Percentiles rank a stretch among this genome's conserved stretches.
phyloP scores from a whole-genome alignment of 2,797 vertebrate genomes.

The Podarcis lilfordi region DNA sequence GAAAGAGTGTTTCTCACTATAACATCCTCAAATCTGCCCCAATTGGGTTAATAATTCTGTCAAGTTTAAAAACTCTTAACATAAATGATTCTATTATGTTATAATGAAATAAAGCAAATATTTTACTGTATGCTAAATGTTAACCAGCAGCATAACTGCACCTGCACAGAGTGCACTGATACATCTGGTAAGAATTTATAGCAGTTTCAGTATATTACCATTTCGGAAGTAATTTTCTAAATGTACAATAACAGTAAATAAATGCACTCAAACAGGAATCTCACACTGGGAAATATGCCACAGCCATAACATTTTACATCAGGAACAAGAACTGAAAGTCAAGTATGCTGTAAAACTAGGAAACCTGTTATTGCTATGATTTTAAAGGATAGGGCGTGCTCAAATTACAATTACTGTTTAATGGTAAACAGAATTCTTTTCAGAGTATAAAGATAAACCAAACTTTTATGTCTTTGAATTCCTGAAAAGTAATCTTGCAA shows the following conservation, averaged over 20 bases:
- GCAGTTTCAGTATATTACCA: neutral
- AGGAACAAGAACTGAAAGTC: constrained; percentile 28
- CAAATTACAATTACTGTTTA: constrained; percentile 41
- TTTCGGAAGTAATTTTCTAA: constrained; percentile 6
- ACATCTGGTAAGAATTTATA: neutral
- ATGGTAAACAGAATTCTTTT: constrained; percentile 44
- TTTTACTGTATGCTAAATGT: neutral
- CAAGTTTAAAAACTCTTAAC: neutral
- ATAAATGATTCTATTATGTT: neutral
- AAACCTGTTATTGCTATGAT: constrained; percentile 33
- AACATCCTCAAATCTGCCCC: neutral
- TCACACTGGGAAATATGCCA: neutral
- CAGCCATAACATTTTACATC: constrained; percentile 13
- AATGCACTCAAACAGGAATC: constrained; percentile 1
- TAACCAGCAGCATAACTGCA: neutral
- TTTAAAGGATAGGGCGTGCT: constrained; percentile 46
- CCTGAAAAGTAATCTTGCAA: constrained; percentile 22
- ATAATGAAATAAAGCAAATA: fast-evolving
- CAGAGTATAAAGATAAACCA: constrained; percentile 18
- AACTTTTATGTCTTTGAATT: constrained; percentile 4
- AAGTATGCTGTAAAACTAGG: neutral
- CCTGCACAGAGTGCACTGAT: neutral
- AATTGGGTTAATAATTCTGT: neutral
- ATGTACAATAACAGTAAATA: neutral
- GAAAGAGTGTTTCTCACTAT: neutral